These are phyloP conservation scores for Trichogramma pretiosum DNA, from an alignment of 1,140 invertebrate species.

Conservation along the genomic window DNA sequence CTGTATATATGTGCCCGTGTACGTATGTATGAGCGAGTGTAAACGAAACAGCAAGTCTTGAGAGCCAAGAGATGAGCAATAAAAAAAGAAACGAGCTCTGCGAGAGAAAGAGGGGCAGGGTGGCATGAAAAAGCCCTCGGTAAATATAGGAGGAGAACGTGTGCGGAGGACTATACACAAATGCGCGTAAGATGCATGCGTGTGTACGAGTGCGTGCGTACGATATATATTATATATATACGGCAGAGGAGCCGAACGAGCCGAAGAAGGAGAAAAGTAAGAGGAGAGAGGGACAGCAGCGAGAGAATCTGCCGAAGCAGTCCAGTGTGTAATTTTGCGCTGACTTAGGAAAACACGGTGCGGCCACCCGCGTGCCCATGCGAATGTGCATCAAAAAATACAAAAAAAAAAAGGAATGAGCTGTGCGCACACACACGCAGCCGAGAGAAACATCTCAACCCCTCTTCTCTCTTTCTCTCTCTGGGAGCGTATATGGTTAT, in stretches of 20 bases:
- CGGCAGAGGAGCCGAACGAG: conserved; percentile 12
- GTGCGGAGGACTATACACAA: too few relatives aligned
- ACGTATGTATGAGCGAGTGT: too few relatives aligned
- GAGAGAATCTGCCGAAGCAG: conserved; percentile 17
- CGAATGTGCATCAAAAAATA: conserved; percentile 45
- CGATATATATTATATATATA: too few relatives aligned
- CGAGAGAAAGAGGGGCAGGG: conserved; percentile 15
- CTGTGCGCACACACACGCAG: conserved; percentile 4
- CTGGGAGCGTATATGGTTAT: too few relatives aligned
- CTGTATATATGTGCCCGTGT: too few relatives aligned
- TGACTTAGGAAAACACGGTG: conserved; percentile 47
- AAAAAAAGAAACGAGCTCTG: conserved; percentile 6
- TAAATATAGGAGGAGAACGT: too few relatives aligned
- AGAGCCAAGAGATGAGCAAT: conserved; percentile 17
- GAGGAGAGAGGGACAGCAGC: conserved; percentile 10
- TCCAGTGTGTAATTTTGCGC: conserved; percentile 48
- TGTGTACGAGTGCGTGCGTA: too few relatives aligned
- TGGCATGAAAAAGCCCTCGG: conserved; percentile 14
- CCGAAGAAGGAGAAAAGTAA: conserved; percentile 14
- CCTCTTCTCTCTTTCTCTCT: too few relatives aligned
- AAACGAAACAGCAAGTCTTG: too few relatives aligned
- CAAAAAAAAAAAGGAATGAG: conserved; percentile 39
- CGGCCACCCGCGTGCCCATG: conserved; percentile 46
- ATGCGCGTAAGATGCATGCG: too few relatives aligned
- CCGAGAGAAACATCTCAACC: too few relatives aligned